Conservation (phyloP, 2,113 vertebrate species). For the Rhipidura dahli region DNA sequence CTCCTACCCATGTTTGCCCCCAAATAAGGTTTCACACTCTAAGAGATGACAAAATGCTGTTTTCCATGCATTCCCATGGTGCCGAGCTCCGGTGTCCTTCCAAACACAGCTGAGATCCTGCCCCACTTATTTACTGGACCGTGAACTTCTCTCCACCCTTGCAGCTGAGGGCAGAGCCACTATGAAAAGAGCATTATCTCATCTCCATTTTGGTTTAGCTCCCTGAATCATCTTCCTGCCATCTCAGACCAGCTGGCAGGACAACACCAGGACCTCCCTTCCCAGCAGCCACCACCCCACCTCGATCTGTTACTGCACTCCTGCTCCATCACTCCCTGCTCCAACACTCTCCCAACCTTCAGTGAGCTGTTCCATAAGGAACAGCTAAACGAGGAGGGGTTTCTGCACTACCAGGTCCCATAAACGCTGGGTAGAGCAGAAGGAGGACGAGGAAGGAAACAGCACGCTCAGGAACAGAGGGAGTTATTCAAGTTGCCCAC, state of each 20-base stretch:
- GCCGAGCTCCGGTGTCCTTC: neutral
- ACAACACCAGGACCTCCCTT: neutral
- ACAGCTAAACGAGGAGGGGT: neutral
- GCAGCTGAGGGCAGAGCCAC: neutral
- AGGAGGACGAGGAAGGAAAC: conserved; percentile 46
- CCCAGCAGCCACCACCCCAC: neutral
- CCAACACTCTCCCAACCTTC: neutral
- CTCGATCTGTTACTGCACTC: neutral
- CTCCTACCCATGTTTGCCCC: neutral
- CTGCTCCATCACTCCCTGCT: rapidly evolving
- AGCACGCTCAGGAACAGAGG: neutral
- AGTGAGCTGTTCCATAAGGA: rapidly evolving
- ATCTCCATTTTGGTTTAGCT: neutral
- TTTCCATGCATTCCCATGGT: neutral
- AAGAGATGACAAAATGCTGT: neutral
- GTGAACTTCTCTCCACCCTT: neutral
- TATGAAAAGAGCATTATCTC: neutral
- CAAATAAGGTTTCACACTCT: neutral
- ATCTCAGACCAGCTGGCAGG: neutral
- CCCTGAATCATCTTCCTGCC: conserved; percentile 21
- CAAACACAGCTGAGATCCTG: neutral
- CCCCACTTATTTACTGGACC: neutral
- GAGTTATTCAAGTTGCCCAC: conserved; percentile 1
- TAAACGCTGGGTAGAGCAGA: neutral
- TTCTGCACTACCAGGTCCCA: neutral